Evolutionary conservation across 2,113 vertebrate species (phyloP).

Genomic region (Syrmaticus mikado): DNA sequence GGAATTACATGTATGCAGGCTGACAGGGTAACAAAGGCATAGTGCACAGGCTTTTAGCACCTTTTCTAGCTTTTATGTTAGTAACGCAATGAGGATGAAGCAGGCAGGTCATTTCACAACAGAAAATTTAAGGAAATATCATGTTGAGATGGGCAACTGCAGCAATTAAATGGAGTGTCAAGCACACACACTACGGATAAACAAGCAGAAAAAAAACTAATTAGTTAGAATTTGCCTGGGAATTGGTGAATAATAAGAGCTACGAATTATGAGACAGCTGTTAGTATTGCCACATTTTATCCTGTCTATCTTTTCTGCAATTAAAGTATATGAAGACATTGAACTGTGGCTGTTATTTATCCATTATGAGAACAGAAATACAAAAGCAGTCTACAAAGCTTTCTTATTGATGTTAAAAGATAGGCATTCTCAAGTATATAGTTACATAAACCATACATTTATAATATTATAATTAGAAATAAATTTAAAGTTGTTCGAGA

Average conservation of each 20-base stretch:
- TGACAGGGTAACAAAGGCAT: background rate
- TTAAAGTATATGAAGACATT: background rate
- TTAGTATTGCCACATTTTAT: background rate
- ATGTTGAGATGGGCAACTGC: background rate
- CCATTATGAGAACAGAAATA: background rate
- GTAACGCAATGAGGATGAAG: background rate
- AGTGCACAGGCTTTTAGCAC: background rate
- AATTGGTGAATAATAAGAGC: conserved; percentile 27
- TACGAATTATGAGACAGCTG: conserved; percentile 19
- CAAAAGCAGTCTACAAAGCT: background rate
- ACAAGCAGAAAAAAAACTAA: conserved; percentile 41
- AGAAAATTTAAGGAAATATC: background rate
- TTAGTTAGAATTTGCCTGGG: conserved; percentile 37
- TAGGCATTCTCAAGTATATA: background rate
- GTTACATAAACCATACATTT: background rate
- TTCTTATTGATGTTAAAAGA: background rate
- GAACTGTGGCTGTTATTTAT: background rate
- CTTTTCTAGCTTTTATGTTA: background rate
- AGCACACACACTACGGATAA: conserved; percentile 18
- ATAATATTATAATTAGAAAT: background rate
- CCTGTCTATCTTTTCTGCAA: background rate
- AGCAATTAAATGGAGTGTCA: conserved; percentile 49
- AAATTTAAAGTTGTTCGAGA: background rate
- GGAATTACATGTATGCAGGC: background rate
- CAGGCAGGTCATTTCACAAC: background rate